Evolutionary conservation across 2,888 invertebrate species (phyloP).

Genomic region (Limenitis camilla): DNA sequence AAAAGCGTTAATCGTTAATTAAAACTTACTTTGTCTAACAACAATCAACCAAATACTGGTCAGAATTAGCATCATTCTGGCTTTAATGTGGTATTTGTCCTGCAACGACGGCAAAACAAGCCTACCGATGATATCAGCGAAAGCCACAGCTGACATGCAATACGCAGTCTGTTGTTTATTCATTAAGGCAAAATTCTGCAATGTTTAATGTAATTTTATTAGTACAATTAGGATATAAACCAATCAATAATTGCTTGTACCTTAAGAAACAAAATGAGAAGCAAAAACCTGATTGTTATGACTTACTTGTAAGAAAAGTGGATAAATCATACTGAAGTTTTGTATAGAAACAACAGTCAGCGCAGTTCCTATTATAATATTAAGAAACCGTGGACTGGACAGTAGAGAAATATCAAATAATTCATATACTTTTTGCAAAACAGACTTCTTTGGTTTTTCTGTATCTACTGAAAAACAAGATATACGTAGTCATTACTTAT

Average conservation of each 20-base stretch:
- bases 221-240: neutral
- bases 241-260: no score
- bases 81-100: conserved; percentile 75
- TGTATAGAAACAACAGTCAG: conserved; percentile 79
- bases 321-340: conserved; percentile 81
- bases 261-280: no score
- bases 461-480: conserved; percentile 34
- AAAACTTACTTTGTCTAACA: conserved; percentile 74
- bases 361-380: conserved; percentile 79
- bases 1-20: no score
- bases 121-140: conserved; percentile 79
- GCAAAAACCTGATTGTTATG: no score
- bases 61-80: conserved; percentile 76
- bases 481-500: neutral
- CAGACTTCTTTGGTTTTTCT: conserved; percentile 28
- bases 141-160: conserved; percentile 82
- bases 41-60: conserved; percentile 76
- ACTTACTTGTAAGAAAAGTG: conserved; percentile 78
- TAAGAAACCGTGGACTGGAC: conserved; percentile 77
- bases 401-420: conserved; percentile 78
- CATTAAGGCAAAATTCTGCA: conserved; percentile 54
- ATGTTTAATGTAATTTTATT: conserved; percentile 22
- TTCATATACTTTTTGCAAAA: conserved; percentile 49
- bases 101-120: conserved; percentile 77
- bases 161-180: conserved; percentile 74